Conservation (phyloP, 1,140 invertebrate genomes). For the Scaptomyza pallida region DNA sequence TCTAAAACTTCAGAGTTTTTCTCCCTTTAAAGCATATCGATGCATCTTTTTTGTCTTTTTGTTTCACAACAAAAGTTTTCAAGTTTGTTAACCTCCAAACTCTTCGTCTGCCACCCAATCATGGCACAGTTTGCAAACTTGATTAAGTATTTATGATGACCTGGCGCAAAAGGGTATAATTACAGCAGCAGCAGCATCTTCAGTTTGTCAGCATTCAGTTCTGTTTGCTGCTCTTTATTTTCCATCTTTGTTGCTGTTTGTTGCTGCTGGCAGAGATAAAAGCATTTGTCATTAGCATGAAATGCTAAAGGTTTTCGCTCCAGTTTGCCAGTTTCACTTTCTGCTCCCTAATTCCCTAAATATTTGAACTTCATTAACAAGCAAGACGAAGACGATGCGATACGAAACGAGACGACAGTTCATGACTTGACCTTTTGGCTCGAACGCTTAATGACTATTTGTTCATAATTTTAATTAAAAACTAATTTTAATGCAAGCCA, state of each 20-base stretch:
- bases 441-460: conserved; percentile 45
- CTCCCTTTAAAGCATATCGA: too few species aligned
- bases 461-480: conserved; percentile 74
- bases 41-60: too few species aligned
- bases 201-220: conserved; percentile 26
- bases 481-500: conserved; percentile 60
- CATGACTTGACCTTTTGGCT: conserved; percentile 19
- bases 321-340: conserved; percentile 31
- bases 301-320: conserved; percentile 58
- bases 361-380: conserved; percentile 78
- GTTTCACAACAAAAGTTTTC: too few species aligned
- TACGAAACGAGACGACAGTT: conserved; percentile 4
- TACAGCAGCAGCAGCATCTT: background rate
- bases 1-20: too few species aligned
- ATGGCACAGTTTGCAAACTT: background rate
- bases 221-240: conserved; percentile 52
- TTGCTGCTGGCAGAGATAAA: conserved; percentile 58
- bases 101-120: background rate
- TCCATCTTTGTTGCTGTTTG: conserved; percentile 26
- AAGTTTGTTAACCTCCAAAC: too few species aligned
- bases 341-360: conserved; percentile 51
- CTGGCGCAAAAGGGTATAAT: conserved; percentile 27
- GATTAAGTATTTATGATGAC: conserved; percentile 19
- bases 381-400: conserved; percentile 17
- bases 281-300: conserved; percentile 82